Evolutionary conservation across 2,888 invertebrate species (phyloP).

Genomic region (Ochlodes sylvanus): DNA sequence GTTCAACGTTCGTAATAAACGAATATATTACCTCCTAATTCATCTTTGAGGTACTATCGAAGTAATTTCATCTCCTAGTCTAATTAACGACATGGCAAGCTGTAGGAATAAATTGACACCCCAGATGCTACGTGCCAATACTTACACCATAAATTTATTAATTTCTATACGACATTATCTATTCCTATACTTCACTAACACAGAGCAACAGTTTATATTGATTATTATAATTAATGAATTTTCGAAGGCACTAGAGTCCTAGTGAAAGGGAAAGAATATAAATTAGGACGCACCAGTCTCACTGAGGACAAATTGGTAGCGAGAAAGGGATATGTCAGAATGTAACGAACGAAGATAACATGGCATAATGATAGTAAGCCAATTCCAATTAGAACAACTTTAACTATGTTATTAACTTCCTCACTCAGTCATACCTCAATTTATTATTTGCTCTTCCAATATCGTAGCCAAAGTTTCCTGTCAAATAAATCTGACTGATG

Average conservation of each 20-base stretch:
- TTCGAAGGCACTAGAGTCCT: slow-evolving; percentile 80
- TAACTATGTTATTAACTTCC: neutral
- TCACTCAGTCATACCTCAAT: neutral
- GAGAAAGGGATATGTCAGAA: neutral
- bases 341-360: neutral
- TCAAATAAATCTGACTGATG: neutral
- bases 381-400: neutral
- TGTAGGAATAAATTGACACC: slow-evolving; percentile 34
- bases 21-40: neutral
- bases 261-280: slow-evolving; percentile 56
- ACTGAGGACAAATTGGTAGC: slow-evolving; percentile 1
- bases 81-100: slow-evolving; percentile 15
- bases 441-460: too few relatives aligned
- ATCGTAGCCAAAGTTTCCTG: neutral
- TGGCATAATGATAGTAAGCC: neutral
- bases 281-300: slow-evolving; percentile 13
- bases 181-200: slow-evolving; percentile 73
- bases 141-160: slow-evolving; percentile 34
- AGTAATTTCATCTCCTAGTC: slow-evolving; percentile 17
- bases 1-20: slow-evolving; percentile 19
- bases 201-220: slow-evolving; percentile 64
- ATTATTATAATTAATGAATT: slow-evolving; percentile 44
- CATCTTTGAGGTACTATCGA: slow-evolving; percentile 14
- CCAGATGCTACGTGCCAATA: slow-evolving; percentile 42
- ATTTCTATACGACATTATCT: slow-evolving; percentile 51